Percentiles rank a stretch among this genome's conserved stretches.
Conservation (phyloP, 2,113 vertebrate species). For the Sylvietta virens region DNA sequence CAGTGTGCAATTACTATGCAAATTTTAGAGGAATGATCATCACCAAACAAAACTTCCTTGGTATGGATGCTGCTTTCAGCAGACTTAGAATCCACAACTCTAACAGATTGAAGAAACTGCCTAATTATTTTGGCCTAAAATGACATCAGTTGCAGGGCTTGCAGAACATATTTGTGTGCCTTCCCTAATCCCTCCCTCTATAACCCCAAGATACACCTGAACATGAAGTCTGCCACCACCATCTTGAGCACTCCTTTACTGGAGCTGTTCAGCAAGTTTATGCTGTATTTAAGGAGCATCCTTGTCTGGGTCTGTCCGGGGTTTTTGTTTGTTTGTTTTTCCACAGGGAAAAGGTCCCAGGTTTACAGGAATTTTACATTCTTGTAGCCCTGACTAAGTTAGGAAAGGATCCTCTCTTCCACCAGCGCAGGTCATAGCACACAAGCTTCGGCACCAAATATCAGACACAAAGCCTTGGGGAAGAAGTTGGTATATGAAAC, state of each 20-base stretch:
- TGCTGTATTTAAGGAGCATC: background rate
- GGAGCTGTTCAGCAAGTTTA: background rate
- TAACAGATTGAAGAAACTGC: background rate
- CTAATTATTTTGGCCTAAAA: background rate
- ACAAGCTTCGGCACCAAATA: background rate
- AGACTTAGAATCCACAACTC: background rate
- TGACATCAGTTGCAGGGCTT: background rate
- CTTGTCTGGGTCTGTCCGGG: background rate
- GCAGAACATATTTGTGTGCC: background rate
- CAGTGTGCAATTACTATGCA: background rate
- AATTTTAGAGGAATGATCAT: background rate
- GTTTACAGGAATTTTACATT: background rate
- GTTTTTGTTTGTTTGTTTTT: background rate
- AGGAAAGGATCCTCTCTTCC: background rate
- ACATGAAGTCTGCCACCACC: background rate
- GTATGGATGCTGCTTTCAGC: background rate
- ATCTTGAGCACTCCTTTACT: background rate
- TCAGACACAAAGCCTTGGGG: background rate
- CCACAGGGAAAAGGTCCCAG: background rate
- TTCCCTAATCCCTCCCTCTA: background rate
- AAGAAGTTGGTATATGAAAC: background rate
- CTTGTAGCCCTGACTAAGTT: background rate
- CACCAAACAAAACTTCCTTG: background rate
- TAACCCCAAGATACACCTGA: background rate
- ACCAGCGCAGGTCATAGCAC: background rate